phyloP scores from a whole-genome alignment of 2,797 vertebrate genomes.

The Argentina silus region DNA sequence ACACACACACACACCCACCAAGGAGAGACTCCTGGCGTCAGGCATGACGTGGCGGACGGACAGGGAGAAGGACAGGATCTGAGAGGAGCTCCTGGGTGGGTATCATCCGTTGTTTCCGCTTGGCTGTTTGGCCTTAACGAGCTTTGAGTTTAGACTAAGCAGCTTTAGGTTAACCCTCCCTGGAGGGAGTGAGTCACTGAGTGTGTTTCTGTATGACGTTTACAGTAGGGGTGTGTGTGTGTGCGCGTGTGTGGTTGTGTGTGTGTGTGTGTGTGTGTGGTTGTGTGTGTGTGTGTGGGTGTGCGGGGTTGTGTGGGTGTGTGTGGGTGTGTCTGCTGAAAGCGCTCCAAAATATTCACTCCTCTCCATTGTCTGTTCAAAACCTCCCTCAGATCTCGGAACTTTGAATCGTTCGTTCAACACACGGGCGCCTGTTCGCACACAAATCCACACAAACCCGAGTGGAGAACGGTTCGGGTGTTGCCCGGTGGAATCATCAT shows the following conservation, averaged over 20 bases:
- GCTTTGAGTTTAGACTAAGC: constrained; percentile 46
- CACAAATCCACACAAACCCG: no score
- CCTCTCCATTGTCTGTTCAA: not conserved
- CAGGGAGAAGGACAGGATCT: not conserved
- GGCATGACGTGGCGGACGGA: not conserved
- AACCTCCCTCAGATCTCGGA: not conserved
- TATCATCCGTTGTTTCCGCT: constrained; percentile 45
- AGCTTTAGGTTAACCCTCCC: constrained; percentile 46
- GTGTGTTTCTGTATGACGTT: not conserved
- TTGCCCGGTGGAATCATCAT: not conserved
- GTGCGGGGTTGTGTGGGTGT: constrained; percentile 4
- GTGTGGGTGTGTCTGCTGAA: not conserved
- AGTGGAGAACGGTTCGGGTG: no score
- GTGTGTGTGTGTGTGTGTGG: not conserved
- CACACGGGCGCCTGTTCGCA: no score
- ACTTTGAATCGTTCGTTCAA: not conserved
- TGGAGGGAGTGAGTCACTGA: constrained; percentile 14
- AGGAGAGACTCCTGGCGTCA: not conserved
- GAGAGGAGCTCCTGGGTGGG: not conserved
- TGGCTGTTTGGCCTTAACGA: constrained; percentile 46
- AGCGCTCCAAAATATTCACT: no score
- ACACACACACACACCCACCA: no score
- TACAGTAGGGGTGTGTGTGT: not conserved
- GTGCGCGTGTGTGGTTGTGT: not conserved
- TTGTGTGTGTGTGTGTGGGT: not conserved